Base-by-base conservation (phyloP, 2,797 vertebrate genomes). In the Crocodylus rhombifer region DNA sequence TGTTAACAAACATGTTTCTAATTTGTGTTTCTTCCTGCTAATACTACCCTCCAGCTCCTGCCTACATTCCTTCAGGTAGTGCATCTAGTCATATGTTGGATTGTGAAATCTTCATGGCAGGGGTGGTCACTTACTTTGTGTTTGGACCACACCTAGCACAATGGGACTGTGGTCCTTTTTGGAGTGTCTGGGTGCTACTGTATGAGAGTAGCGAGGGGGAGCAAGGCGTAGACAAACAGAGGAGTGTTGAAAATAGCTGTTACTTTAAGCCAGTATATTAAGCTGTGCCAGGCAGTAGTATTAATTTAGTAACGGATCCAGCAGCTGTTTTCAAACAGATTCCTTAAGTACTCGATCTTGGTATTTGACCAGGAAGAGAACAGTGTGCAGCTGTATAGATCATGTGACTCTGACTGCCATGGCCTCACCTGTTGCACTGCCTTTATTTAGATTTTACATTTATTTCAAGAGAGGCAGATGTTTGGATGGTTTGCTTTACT, bases 111-210 rank as follows among this genome's bases (percentile, higher is more conserved):
- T 85, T 62, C 74, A 0, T 71, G 21, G 71, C 8, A 4, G 79
- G 71, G 67, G 25, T 90, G 2, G 77, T n/a, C 9, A 73, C 82
- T 11, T 64, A 28, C 63, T n/a, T 25, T 80, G 26, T 33, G 15
- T 26, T 30, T 4, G 10, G 2, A 81, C 3, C 2, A 77, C 76
- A 84, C 73, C 2, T 55, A 62, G 84, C 33, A 0, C 6, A 2
- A 21, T 10, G 4, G 88, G 67, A 86, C 30, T 51, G 74, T 17
- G 57, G 5, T 88, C 77, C 62, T 25, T 18, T 30, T 74, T 0
- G 0, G 5, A 51, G 2, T 15, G 14, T 3, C 0, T 5, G 77
- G 61, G 67, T 60, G 28, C 62, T 36, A 2, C 0, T 33, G 0
- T 11, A 2, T 0, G 6, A 33, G 80, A 25, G 0, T 2, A 2